Evolutionary conservation across 1,140 invertebrate species (phyloP), one percentile per base, ranked within the genome.

Genomic region (Drosophila sproati): DNA sequence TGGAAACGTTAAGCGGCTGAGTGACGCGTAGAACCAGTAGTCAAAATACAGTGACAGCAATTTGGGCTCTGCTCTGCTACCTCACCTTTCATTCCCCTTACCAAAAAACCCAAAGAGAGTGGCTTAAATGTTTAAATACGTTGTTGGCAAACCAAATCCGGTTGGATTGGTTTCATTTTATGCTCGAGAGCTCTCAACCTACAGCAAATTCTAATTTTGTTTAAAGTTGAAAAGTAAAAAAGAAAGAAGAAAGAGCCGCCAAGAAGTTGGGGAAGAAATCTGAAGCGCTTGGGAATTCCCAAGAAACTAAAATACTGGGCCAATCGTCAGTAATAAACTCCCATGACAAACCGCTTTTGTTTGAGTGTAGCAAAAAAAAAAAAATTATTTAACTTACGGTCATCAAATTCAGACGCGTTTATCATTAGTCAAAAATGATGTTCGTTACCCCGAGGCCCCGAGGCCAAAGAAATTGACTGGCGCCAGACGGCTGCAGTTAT

Each of bases 1-100:
- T 61, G 29, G 6, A 31, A 59, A 47, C 54, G 57, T 47, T 63
- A 52, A 63, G 35, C 51, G 41, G 54, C 29, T 20, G 39, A 8
- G 7, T 35, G 41, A 56, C 43, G 82, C 83, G 83, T 87, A 87
- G 73, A 83, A 87, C 83, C 83, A 87, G 83, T 87, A 87, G 83
- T 73, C 67, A 43, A 43, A n/a, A 43, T 45, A 57, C 8, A 45
- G 41, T 34, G 32, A 34, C 47, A 60, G 55, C 20, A 59, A 60
- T 35, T 59, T 59, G 10, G 35, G 3, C n/a, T 5, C 41, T 50
- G 12, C 34, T 62, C 51, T 20, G 20, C 20, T 20, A 20, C 20
- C 32, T 50, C 32, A 12, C 4, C 48, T 37, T 4, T 20, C 28
- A 39, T 5, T 10, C 35, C 4, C 31, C 61, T 77, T 41, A 64